These are phyloP conservation scores for Trypoxylus dichotomus DNA, from an alignment of 1,140 invertebrate species.

Conservation along the genomic window DNA sequence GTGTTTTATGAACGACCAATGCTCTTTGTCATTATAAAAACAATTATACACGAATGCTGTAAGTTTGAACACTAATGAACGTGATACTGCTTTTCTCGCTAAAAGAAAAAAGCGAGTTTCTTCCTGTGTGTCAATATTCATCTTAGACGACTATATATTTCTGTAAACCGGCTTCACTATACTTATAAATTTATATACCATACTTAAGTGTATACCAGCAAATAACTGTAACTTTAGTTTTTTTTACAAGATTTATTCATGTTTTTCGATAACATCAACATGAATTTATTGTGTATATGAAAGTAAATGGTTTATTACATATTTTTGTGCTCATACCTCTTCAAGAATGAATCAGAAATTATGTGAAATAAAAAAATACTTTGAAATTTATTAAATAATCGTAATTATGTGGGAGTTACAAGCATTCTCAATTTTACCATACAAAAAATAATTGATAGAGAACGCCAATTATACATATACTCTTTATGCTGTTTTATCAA, in stretches of 20 bases:
- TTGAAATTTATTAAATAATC: no score
- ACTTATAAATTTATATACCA: not conserved
- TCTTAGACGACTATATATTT: not conserved
- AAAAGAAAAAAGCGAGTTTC: not conserved
- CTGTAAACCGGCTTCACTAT: not conserved
- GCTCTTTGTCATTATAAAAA: not conserved
- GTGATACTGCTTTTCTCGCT: not conserved
- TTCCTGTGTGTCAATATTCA: not conserved
- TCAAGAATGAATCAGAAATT: no score
- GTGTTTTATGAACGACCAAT: not conserved
- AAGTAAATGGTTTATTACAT: no score
- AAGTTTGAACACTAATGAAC: not conserved
- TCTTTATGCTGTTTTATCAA: no score
- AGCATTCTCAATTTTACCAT: no score
- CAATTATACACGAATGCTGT: not conserved
- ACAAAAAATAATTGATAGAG: no score
- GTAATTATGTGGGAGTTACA: no score
- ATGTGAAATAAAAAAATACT: no score
- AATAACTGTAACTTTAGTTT: not conserved
- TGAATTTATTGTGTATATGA: not conserved
- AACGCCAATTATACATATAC: no score
- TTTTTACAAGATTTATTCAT: not conserved
- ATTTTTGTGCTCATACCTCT: no score
- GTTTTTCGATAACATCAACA: conserved; percentile 1
- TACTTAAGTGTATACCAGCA: not conserved